Conservation (phyloP, 2,888 invertebrate species). For the Lasioglossum malachurum region DNA sequence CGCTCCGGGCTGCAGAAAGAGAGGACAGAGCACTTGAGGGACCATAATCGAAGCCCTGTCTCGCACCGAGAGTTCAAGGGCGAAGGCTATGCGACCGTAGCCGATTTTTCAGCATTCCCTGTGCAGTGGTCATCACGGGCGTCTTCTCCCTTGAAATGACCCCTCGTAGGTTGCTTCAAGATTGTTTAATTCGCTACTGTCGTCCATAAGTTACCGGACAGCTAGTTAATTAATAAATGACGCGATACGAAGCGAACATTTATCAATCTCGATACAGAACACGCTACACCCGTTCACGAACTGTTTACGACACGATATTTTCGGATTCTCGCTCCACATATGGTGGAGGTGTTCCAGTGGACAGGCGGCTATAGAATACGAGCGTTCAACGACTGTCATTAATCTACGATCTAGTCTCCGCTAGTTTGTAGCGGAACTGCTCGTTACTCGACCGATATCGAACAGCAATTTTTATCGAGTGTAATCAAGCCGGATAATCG, state of each 20-base stretch:
- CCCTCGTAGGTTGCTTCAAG: too few relatives aligned
- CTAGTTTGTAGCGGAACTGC: slow-evolving; percentile 1
- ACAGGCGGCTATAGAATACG: slow-evolving; percentile 38
- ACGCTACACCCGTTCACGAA: not conserved
- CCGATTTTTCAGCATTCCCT: not conserved
- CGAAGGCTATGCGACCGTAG: not conserved
- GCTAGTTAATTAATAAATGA: not conserved
- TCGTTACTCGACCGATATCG: slow-evolving; percentile 1
- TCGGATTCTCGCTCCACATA: not conserved
- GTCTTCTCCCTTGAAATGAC: too few relatives aligned
- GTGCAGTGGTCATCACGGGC: not conserved
- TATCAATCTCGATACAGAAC: not conserved
- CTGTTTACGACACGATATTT: not conserved
- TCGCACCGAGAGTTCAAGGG: not conserved
- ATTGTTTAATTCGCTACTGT: too few relatives aligned
- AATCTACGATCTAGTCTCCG: slow-evolving; percentile 23
- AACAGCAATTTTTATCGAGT: not conserved
- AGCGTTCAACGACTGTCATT: slow-evolving; percentile 48
- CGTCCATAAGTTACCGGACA: not conserved
- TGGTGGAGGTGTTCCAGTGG: slow-evolving; percentile 30
- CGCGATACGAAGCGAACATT: not conserved
- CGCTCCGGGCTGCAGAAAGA: not conserved
- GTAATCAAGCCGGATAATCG: not conserved
- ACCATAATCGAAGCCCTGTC: not conserved
- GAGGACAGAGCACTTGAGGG: not conserved